These are phyloP conservation scores for Hormaphis cornu DNA, from an alignment of 1,140 invertebrate species.

Conservation along the genomic window DNA sequence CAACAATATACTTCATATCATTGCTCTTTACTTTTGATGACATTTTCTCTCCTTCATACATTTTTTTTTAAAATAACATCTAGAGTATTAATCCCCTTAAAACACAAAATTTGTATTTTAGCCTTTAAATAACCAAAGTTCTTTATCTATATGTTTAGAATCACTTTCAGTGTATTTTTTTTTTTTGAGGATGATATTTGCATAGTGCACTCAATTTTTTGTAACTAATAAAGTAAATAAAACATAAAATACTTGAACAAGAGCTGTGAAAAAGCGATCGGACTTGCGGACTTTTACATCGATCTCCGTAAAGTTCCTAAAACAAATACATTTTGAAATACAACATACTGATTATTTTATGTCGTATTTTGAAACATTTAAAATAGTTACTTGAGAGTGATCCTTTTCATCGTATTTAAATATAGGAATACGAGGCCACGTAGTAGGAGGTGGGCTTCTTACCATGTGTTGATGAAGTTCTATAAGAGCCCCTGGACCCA, in stretches of 20 bases:
- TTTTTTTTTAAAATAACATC: too few relatives aligned
- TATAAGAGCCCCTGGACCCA: slow-evolving; percentile 56
- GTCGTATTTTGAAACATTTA: not conserved
- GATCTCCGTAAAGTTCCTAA: slow-evolving; percentile 6
- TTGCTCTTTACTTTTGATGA: too few relatives aligned
- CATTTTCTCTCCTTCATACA: too few relatives aligned
- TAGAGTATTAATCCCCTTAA: too few relatives aligned
- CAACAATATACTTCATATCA: too few relatives aligned
- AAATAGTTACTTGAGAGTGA: slow-evolving; percentile 1
- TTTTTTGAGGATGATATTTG: too few relatives aligned
- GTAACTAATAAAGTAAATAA: not conserved
- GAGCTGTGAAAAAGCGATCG: not conserved
- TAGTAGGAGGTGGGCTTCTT: slow-evolving; percentile 65
- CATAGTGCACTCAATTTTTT: not conserved
- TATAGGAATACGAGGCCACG: slow-evolving; percentile 49
- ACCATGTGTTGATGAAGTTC: slow-evolving; percentile 75
- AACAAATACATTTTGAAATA: not conserved
- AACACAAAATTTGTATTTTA: too few relatives aligned
- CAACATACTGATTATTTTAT: not conserved
- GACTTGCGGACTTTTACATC: slow-evolving; percentile 15
- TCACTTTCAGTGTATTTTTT: too few relatives aligned
- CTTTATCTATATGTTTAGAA: too few relatives aligned
- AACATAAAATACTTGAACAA: slow-evolving; percentile 14
- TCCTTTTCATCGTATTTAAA: slow-evolving; percentile 15
- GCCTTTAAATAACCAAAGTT: too few relatives aligned